Evolutionary conservation across 2,888 invertebrate genomes (phyloP), one percentile per base, ranked within the genome.

Genomic region (Coenonympha arcania): DNA sequence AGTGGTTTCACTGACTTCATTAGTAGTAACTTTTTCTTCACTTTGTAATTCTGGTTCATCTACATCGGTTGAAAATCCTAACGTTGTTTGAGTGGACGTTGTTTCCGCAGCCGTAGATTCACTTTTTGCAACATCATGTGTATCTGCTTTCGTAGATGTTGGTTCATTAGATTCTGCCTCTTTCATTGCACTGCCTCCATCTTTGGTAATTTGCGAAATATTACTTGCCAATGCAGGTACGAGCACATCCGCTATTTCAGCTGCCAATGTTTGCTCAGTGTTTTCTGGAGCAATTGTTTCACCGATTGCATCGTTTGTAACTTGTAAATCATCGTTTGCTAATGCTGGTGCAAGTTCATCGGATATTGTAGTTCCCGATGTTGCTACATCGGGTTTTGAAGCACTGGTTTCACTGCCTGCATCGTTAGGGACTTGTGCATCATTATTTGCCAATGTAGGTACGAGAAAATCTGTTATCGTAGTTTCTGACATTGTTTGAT

Each of bases 401-500:
- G 26, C 9, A 9, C n/a, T 26, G 13, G 13, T 31, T 31, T 15
- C 33, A 16, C 15, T 33, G 15, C 8, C 8, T 33, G 6, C 8
- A 33, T 15, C 8, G 8, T 13, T 33, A 33, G 15, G 15, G 2
- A 8, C 15, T 33, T 33, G 33, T 6, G 6, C 64, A 48, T 68
- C 64, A 33, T 59, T 50, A 26, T 3, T 33, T 33, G 62, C 48
- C 4, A 61, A 52, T 30, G 58, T 62, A 16, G 63, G 49, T 5
- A n/a, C 30, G 58, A 73, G 69, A 4, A 75, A 63, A 33, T 76
- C 73, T 59, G 79, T 80, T 33, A 82, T 54, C 50, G 65, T 53
- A 8, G 74, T 70, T 37, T 57, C 46, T n/a, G 49, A 58, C 39
- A 59, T 61, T 15, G 59, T 39, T 54, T 67, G 61, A 11, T 68